These are phyloP conservation scores for Macrobrachium nipponense DNA, from an alignment of 1,140 invertebrate genomes.

Conservation along the genomic window DNA sequence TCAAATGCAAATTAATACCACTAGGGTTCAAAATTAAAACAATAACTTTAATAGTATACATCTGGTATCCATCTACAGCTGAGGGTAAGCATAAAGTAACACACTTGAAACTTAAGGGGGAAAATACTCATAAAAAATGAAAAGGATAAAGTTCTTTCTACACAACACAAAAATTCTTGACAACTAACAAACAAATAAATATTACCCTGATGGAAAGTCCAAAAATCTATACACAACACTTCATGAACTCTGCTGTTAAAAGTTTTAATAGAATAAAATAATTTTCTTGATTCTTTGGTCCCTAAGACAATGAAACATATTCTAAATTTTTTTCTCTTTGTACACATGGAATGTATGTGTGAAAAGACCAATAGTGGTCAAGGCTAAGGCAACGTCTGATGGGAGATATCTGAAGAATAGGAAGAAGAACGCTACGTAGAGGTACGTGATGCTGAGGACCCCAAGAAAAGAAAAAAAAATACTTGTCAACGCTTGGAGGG, in stretches of 20 bases:
- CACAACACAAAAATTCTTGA: no score
- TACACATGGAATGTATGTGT: neutral
- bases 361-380: constrained; percentile 6
- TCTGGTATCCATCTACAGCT: no score
- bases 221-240: no score
- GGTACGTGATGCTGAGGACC: constrained; percentile 22
- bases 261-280: neutral
- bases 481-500: neutral
- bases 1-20: no score
- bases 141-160: no score
- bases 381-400: constrained; percentile 21
- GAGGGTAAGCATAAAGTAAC: no score
- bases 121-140: no score
- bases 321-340: neutral
- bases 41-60: no score
- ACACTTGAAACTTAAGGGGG: no score
- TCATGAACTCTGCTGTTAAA: constrained; percentile 55
- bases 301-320: neutral
- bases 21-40: no score
- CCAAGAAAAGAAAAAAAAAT: constrained; percentile 5
- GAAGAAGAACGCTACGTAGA: constrained; percentile 31
- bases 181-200: no score
- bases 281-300: neutral
- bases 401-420: constrained; percentile 41
- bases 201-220: no score